These are phyloP conservation scores for Volucella inflata DNA, from an alignment of 2,888 invertebrate species.

Conservation along the genomic window DNA sequence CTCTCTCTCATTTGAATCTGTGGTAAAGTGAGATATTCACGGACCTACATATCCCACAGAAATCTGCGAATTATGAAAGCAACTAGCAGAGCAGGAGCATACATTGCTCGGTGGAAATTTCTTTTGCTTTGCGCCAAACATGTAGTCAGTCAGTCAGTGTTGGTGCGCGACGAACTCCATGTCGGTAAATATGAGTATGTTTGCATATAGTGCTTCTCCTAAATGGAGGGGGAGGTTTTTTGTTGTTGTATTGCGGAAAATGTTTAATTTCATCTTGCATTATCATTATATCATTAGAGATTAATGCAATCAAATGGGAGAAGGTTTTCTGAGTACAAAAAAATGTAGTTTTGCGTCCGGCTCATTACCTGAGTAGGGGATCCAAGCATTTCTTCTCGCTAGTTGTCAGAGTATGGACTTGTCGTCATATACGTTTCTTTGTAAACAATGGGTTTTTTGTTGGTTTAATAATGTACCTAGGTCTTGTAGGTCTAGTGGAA, in stretches of 20 bases:
- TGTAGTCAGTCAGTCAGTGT: constrained; percentile 45
- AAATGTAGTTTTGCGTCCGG: not conserved
- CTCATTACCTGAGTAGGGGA: constrained; percentile 16
- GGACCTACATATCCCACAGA: constrained; percentile 58
- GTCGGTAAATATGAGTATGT: not conserved
- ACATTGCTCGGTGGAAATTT: constrained; percentile 54
- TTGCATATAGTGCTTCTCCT: not conserved
- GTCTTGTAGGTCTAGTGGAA: constrained; percentile 32
- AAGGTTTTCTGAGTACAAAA: constrained; percentile 35
- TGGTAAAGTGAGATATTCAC: constrained; percentile 14
- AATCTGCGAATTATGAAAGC: constrained; percentile 71
- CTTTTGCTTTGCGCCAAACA: constrained; percentile 60
- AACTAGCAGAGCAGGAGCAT: constrained; percentile 63
- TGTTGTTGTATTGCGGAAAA: constrained; percentile 67
- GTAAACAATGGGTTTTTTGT: constrained; percentile 39
- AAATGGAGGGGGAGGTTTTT: constrained; percentile 10
- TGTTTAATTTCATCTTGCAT: constrained; percentile 60
- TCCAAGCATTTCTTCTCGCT: constrained; percentile 19
- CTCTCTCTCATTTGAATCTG: constrained; percentile 11
- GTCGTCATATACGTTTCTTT: constrained; percentile 9
- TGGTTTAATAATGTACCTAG: constrained; percentile 67
- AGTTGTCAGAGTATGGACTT: not conserved
- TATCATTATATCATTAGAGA: constrained; percentile 70
- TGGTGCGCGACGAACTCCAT: constrained; percentile 2
- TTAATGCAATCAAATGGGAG: constrained; percentile 71